Conservation (phyloP, 2,888 invertebrate genomes). For the Plagiodera versicolora region DNA sequence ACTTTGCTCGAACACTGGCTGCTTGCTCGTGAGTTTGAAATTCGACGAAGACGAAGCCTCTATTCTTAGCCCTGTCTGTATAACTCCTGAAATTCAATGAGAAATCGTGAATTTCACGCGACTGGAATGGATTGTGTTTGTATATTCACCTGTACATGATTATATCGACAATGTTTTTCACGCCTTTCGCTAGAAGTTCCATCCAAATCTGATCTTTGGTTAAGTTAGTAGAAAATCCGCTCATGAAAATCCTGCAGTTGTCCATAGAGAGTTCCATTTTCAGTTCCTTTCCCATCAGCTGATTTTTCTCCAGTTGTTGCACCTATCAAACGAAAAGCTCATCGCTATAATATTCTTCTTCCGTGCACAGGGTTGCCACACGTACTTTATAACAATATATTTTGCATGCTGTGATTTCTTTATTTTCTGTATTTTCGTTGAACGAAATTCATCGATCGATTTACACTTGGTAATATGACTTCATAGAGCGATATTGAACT, state of each 20-base stretch:
- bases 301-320: neutral
- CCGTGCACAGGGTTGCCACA: no score
- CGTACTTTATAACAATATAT: no score
- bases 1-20: constrained; percentile 66
- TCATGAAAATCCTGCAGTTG: constrained; percentile 45
- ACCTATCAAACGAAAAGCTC: constrained; percentile 60
- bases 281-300: neutral
- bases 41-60: constrained; percentile 83
- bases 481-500: no score
- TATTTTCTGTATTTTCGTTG: no score
- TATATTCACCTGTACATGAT: constrained; percentile 60
- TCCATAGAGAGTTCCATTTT: constrained; percentile 34
- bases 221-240: constrained; percentile 55
- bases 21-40: constrained; percentile 74
- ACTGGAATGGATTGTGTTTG: neutral
- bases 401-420: no score
- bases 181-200: constrained; percentile 57
- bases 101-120: neutral
- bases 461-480: no score
- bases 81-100: constrained; percentile 47
- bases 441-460: no score
- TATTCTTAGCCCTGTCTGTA: constrained; percentile 64
- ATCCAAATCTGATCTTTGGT: constrained; percentile 64
- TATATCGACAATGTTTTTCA: constrained; percentile 53
- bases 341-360: no score